A percentile compares a stretch with the other conserved stretches of the same genome.
Evolutionary conservation across 1,140 invertebrate genomes (phyloP).

Genomic region (Ditylenchus dipsaci): DNA sequence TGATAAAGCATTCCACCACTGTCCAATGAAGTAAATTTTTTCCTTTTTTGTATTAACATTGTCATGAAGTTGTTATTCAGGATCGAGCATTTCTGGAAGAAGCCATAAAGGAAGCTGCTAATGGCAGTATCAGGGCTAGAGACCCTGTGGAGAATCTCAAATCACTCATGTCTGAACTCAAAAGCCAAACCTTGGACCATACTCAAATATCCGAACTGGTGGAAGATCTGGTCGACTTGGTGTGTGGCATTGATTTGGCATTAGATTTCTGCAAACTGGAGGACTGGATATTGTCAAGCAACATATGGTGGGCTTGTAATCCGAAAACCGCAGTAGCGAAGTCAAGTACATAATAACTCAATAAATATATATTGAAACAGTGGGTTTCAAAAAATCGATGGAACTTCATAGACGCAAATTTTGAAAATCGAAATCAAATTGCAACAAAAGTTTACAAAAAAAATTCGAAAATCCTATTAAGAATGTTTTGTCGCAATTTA

Average conservation of each 20-base stretch:
- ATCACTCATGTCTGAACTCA: conserved; percentile 3
- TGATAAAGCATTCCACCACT: conserved; percentile 18
- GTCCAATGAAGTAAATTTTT: conserved; percentile 11
- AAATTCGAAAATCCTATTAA: no score
- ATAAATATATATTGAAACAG: no score
- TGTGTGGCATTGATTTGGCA: conserved; percentile 26
- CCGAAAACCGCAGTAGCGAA: no score
- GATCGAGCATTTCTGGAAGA: conserved; percentile 27
- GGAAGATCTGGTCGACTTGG: conserved; percentile 24
- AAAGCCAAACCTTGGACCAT: neutral
- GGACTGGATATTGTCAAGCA: conserved; percentile 17
- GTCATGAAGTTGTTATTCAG: neutral
- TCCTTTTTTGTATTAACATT: neutral
- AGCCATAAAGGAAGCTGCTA: conserved; percentile 14
- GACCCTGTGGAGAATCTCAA: neutral
- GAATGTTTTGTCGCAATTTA: no score
- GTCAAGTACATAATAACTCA: no score
- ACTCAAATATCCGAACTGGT: conserved; percentile 14
- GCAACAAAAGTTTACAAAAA: no score
- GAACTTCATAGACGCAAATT: no score
- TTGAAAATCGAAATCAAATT: no score
- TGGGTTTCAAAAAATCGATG: no score
- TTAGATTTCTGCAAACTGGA: conserved; percentile 23
- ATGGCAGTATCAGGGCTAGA: neutral
- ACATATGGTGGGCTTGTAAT: neutral